A percentile compares a stretch with the other conserved stretches of the same genome.
Conservation (phyloP, 2,113 vertebrate species). For the Periophthalmodon schlosseri region DNA sequence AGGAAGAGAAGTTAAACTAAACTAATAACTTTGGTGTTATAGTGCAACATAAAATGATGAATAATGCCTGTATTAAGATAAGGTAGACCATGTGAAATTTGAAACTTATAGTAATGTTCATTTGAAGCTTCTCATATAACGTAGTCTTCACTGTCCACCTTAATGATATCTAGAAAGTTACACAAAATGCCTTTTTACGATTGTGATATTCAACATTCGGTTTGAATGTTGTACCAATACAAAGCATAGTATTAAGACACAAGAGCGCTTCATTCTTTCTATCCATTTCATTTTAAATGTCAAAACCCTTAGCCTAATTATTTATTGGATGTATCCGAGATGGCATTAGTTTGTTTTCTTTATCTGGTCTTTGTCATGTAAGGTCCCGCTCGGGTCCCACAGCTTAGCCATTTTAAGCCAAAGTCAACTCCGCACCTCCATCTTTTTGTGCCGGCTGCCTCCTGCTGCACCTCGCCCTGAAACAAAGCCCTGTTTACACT, state of each 20-base stretch:
- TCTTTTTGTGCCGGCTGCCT: slow-evolving; percentile 70
- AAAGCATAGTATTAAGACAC: not conserved
- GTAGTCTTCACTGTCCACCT: not conserved
- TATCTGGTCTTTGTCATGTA: slow-evolving; percentile 62
- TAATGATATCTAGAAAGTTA: not conserved
- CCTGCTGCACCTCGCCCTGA: slow-evolving; percentile 78
- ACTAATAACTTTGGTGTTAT: too few species aligned
- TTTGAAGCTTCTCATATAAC: too few species aligned
- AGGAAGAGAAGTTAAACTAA: too few species aligned
- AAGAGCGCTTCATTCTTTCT: not conserved
- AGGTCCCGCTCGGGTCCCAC: slow-evolving; percentile 59
- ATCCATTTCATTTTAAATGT: slow-evolving; percentile 13
- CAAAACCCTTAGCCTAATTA: slow-evolving; percentile 16
- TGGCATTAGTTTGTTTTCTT: slow-evolving; percentile 51
- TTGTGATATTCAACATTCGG: not conserved
- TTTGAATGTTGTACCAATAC: not conserved
- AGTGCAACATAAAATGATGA: too few species aligned
- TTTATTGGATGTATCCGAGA: slow-evolving; percentile 30
- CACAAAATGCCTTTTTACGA: not conserved
- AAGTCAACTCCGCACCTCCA: slow-evolving; percentile 71
- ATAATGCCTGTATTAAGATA: too few species aligned
- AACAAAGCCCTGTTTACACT: slow-evolving; percentile 88
- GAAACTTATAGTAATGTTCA: too few species aligned
- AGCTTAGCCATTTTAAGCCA: slow-evolving; percentile 63
- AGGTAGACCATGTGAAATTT: too few species aligned